Evolutionary conservation across 2,797 vertebrate genomes (phyloP).

Genomic region (Anabas testudineus): DNA sequence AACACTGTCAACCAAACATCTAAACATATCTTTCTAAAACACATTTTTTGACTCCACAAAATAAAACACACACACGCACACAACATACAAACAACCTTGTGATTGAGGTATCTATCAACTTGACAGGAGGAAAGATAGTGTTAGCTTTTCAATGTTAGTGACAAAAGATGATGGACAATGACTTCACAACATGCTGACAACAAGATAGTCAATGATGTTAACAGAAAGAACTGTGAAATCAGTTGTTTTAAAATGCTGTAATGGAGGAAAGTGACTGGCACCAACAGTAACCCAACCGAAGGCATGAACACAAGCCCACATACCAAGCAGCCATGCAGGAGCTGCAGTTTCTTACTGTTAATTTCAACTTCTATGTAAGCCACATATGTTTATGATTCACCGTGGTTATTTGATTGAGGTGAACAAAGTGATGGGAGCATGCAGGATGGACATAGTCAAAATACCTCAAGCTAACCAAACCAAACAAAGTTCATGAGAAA

Average conservation of each 20-base stretch:
- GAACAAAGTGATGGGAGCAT: conserved; percentile 21
- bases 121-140: neutral
- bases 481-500: neutral
- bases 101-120: neutral
- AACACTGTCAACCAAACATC: neutral
- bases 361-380: neutral
- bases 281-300: conserved; percentile 46
- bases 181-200: conserved; percentile 7
- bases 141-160: conserved; percentile 37
- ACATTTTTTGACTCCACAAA: neutral
- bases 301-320: neutral
- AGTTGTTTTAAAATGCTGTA: conserved; percentile 24
- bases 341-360: neutral
- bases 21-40: neutral
- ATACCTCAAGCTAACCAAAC: conserved; percentile 13
- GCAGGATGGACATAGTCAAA: conserved; percentile 27
- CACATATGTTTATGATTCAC: neutral
- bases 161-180: neutral
- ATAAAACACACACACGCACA: neutral
- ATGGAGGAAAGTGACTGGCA: conserved; percentile 59
- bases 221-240: conserved; percentile 1
- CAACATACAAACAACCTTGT: neutral
- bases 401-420: neutral
- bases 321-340: conserved; percentile 2
- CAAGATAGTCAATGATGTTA: conserved; percentile 6